Evolutionary conservation across 2,113 vertebrate genomes (phyloP).

Genomic region (Pitta sordida): DNA sequence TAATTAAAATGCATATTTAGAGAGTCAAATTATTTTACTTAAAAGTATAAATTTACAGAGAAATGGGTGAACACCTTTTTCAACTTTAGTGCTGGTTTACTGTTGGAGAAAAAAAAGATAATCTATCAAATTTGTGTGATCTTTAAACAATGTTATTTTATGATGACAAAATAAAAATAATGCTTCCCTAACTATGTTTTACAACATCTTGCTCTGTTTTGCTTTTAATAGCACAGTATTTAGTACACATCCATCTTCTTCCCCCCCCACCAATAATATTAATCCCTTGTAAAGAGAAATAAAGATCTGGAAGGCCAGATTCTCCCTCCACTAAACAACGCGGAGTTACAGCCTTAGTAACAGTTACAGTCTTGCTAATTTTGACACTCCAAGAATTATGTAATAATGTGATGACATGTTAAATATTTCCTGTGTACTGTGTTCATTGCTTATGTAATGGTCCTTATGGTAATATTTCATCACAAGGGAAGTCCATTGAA

Average conservation of each 20-base stretch:
- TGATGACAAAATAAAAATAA: slow-evolving; percentile 72
- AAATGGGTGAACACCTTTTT: not conserved
- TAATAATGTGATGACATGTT: slow-evolving; percentile 30
- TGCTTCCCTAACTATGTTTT: slow-evolving; percentile 68
- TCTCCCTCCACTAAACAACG: not conserved
- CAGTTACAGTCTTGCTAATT: slow-evolving; percentile 13
- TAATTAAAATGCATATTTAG: slow-evolving; percentile 55
- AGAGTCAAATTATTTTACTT: slow-evolving; percentile 68
- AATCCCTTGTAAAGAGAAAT: slow-evolving; percentile 25
- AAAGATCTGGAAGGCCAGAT: not conserved
- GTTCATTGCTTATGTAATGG: slow-evolving; percentile 29
- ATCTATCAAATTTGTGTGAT: slow-evolving; percentile 53
- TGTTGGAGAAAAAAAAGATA: slow-evolving; percentile 37
- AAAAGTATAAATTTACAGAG: slow-evolving; percentile 45
- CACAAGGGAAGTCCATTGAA: not conserved
- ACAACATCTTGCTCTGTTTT: slow-evolving; percentile 65
- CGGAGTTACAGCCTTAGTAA: slow-evolving; percentile 13
- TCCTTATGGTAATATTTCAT: slow-evolving; percentile 8
- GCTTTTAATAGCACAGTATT: slow-evolving; percentile 29
- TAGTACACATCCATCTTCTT: not conserved
- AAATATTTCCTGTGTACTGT: slow-evolving; percentile 38
- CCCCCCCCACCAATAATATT: not conserved
- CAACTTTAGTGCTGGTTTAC: not conserved
- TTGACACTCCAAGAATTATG: slow-evolving; percentile 23
- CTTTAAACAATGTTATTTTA: slow-evolving; percentile 66